Conservation (phyloP, 2,888 invertebrate genomes). For the Parnassius glacialis region DNA sequence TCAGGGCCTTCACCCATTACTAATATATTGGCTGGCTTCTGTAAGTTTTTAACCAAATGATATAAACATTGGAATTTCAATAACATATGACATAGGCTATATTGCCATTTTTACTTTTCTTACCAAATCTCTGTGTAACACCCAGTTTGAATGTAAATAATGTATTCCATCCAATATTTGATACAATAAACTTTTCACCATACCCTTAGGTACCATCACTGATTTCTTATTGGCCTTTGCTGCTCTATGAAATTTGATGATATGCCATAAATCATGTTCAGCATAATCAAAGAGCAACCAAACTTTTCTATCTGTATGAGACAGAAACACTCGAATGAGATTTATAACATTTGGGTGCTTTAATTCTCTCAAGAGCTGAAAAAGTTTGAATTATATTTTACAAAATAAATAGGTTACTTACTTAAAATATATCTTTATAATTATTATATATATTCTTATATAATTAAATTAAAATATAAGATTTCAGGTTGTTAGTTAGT, state of each 20-base stretch:
- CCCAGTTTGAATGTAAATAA: constrained; percentile 99
- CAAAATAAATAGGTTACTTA: not conserved
- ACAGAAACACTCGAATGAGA: constrained; percentile 96
- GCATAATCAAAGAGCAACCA: constrained; percentile 99
- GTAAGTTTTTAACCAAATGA: constrained; percentile 33
- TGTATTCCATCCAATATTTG: constrained; percentile 99
- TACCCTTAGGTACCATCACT: constrained; percentile 96
- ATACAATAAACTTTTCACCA: constrained; percentile 98
- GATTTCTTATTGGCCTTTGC: constrained; percentile 98
- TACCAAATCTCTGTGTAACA: constrained; percentile 97
- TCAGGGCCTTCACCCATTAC: constrained; percentile 99
- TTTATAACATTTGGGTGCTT: constrained; percentile 99
- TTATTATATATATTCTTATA: too few relatives aligned
- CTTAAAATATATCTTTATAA: too few relatives aligned
- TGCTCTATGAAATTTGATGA: constrained; percentile 98
- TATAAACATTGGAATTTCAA: not conserved
- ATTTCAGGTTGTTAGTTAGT: too few relatives aligned
- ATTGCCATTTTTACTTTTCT: constrained; percentile 39
- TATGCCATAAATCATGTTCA: constrained; percentile 99
- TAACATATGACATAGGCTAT: too few relatives aligned
- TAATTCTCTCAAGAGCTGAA: constrained; percentile 95
- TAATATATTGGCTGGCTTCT: constrained; percentile 99
- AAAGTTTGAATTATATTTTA: not conserved
- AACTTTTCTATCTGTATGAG: constrained; percentile 97
- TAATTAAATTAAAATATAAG: too few relatives aligned